Evolutionary conservation across 2,888 invertebrate species (phyloP), one percentile per base, ranked within the genome.

Genomic region (Cabera pusaria): DNA sequence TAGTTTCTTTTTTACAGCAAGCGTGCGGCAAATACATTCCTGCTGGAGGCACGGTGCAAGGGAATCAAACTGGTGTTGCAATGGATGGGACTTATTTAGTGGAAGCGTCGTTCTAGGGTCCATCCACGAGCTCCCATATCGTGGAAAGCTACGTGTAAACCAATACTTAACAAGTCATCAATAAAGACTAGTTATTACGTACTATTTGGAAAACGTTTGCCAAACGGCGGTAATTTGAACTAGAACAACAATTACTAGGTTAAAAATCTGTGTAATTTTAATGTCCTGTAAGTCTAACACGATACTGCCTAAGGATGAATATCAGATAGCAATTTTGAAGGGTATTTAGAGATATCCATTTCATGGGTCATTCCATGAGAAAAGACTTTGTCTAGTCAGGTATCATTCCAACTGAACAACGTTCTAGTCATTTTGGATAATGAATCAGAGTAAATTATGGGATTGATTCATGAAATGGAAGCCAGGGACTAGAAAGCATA

Each of bases 1-100:
- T 53, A n/a, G n/a, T 40, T 60, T 32, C 61, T 54, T 50, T 49
- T 57, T 89, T 87, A 72, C 92, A 94, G 91, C 93, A 95, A 92
- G 94, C 95, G 59, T 95, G 95, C 83, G 95, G 94, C 70, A 95
- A 95, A 88, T 95, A 95, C 90, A 95, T 95, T 92, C 95, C 95
- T 63, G 95, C 95, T 54, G 93, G 95, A 58, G 92, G 94, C 72
- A 94, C 94, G 59, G 93, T 93, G 68, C 94, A 94, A 80, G 93
- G 92, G 62, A 95, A 94, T 80, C 95, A 94, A 88, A 94, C 93
- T 41, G 94, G 94, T 64, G 94, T 93, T 58, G 94, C 94, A 49
- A 93, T 95, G 94, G 95, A 95, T 72, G 95, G 94, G 70, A 95
- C 95, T 59, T 95, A 95, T 78, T 90, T 95, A 71, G 95, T 95